These are phyloP conservation scores for Meriones psammophilus DNA, from an alignment of 2,797 vertebrate species.

Conservation along the genomic window DNA sequence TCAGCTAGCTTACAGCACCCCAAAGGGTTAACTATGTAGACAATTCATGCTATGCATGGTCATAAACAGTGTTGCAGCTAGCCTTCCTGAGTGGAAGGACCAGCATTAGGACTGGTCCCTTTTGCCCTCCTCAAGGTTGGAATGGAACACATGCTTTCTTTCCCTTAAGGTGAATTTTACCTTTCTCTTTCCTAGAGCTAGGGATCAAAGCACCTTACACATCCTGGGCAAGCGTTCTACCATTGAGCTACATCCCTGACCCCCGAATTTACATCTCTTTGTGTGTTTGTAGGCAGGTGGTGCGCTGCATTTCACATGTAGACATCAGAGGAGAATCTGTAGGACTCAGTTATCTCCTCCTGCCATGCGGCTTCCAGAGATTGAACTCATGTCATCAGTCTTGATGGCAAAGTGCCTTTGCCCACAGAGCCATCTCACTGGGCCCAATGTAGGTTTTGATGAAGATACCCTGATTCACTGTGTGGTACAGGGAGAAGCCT, in stretches of 20 bases:
- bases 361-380: neutral
- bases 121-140: neutral
- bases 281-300: neutral
- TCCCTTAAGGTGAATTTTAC: neutral
- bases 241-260: neutral
- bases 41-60: neutral
- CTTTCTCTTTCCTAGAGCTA: neutral
- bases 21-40: neutral
- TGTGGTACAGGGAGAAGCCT: neutral
- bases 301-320: neutral
- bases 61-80: neutral
- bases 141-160: neutral
- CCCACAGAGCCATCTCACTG: neutral
- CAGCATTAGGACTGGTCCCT: neutral
- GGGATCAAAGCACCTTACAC: neutral
- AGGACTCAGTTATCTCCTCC: neutral
- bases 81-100: neutral
- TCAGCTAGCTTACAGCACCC: neutral
- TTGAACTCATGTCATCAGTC: neutral
- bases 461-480: neutral
- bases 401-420: neutral
- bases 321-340: neutral
- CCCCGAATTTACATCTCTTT: neutral
- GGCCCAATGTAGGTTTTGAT: neutral
- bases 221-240: neutral